Base-by-base conservation (phyloP, 2,113 vertebrate species). In the Genyomyrus donnyi region DNA sequence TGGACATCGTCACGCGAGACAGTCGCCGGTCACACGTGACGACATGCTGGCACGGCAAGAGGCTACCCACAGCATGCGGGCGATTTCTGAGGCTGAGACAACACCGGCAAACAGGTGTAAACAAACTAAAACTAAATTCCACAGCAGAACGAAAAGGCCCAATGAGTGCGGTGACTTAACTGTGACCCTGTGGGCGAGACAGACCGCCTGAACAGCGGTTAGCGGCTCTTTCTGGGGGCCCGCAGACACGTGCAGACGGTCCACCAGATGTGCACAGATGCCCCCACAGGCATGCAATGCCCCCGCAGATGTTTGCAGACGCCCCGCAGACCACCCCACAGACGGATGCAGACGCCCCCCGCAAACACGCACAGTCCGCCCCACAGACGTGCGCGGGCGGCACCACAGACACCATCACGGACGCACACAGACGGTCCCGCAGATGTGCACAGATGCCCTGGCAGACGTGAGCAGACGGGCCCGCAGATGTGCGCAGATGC, bases 51-150 rank as follows among this genome's bases (percentile, higher is more conserved):
- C 7, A 21, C 9, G 7, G 45, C 10, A 21, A 49, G n/a, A 11
- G 45, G 21, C 46, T 24, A 45, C 45, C 39, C 45, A 7, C 17
- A n/a, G 45, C 21, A 50, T 0, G 46, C 1, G 5, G 46, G 84
- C 9, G 24, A 49, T 48, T n/a, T 48, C 50, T 9, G 42, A 46
- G 84, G 42, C 42, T 4, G 3, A 3, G 9, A 27, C 42, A 1
- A 45, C 1, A 6, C 46, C 21, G 9, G 50, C 84, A 48, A 31
- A 90, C 87, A 58, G 21, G 46, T n/a, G 27, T 66, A 62, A 88
- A 87, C 87, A 31, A 27, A 3, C 58, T 66, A 66, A 66, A 66
- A 66, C 58, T n/a, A 92, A 87, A 91, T 85, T n/a, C 3, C 5
- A 11, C 48, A n/a, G 50, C n/a, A 39, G 31, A 17, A 17, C 1